Evolutionary conservation across 2,113 vertebrate genomes (phyloP).

Genomic region (Vulpes ferrilata): DNA sequence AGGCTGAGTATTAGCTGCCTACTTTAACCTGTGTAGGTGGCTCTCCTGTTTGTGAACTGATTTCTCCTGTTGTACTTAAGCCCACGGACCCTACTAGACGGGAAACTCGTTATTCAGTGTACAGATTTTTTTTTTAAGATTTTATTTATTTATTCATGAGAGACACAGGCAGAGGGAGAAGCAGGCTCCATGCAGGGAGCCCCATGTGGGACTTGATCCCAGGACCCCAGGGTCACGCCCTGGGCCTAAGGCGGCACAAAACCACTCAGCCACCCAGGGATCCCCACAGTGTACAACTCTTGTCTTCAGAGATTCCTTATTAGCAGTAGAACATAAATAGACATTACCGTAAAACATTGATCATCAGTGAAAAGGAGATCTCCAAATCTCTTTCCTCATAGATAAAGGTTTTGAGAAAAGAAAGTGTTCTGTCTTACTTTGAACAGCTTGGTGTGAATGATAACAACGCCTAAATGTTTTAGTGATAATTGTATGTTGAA

Average conservation of each 20-base stretch:
- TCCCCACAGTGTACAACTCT: neutral
- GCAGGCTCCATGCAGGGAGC: too few relatives aligned
- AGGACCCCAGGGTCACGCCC: too few relatives aligned
- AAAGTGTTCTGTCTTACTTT: neutral
- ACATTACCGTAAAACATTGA: neutral
- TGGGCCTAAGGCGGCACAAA: too few relatives aligned
- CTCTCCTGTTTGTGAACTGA: neutral
- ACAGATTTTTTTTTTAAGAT: neutral
- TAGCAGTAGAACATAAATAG: neutral
- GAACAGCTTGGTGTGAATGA: neutral
- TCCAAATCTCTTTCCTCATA: neutral
- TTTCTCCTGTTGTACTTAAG: slow-evolving; percentile 20
- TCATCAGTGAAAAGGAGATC: neutral
- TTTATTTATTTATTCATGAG: too few relatives aligned
- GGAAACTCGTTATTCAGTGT: neutral
- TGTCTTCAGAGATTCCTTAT: neutral
- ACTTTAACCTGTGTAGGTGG: neutral
- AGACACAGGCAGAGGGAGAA: too few relatives aligned
- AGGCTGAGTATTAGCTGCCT: neutral
- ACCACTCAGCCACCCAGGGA: too few relatives aligned
- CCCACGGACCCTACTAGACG: neutral
- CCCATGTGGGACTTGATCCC: too few relatives aligned
- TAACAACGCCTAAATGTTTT: slow-evolving; percentile 13
- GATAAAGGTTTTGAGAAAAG: slow-evolving; percentile 23
- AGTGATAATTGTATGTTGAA: neutral